Evolutionary conservation across 2,113 vertebrate species (phyloP), one percentile per base, ranked within the genome.

Genomic region (Salvelinus fontinalis): DNA sequence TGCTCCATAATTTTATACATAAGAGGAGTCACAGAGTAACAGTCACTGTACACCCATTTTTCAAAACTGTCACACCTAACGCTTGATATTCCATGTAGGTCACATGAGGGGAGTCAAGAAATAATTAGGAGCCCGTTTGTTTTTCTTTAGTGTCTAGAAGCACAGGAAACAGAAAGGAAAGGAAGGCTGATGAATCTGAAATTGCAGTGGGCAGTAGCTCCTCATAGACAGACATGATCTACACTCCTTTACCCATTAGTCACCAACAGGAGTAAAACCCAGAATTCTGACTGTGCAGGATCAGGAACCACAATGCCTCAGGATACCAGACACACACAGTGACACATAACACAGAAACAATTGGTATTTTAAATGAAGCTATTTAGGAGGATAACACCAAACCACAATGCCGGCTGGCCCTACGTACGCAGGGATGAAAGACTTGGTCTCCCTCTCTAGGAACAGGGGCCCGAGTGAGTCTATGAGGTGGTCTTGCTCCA

Each of bases 401-500:
- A 84, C 83, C 77, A 77, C 82, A 81, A 70, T 66, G n/a, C 67
- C 74, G 27, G 70, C 79, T 54, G 51, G 51, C 12, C 49, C 29
- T 5, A 51, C 24, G 26, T 57, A 20, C 34, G 9, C 49, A 5
- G 5, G 0, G n/a, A 65, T 69, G 71, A 77, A 64, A 39, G 74
- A 69, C 60, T 51, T 31, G 24, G 66, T 29, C 26, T 39, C 71
- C 24, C 67, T 65, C 75, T 84, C 74, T 54, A 76, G 76, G 77
- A 81, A 81, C 80, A 70, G 81, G 62, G 86, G 78, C 71, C 49
- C 49, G 70, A 67, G 78, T 77, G 70, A 67, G 78, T 79, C 84
- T 75, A 72, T 29, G 73, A 84, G 89, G 92, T 71, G 93, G 91
- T 90, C 93, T 88, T 75, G 95, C 91, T 85, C 83, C 1, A 82